A percentile compares a stretch with the other conserved stretches of the same genome.
Evolutionary conservation across 35 echinoderm and acorn worm genomes (phyloP).

Genomic region (Nesometra sesokonis): DNA sequence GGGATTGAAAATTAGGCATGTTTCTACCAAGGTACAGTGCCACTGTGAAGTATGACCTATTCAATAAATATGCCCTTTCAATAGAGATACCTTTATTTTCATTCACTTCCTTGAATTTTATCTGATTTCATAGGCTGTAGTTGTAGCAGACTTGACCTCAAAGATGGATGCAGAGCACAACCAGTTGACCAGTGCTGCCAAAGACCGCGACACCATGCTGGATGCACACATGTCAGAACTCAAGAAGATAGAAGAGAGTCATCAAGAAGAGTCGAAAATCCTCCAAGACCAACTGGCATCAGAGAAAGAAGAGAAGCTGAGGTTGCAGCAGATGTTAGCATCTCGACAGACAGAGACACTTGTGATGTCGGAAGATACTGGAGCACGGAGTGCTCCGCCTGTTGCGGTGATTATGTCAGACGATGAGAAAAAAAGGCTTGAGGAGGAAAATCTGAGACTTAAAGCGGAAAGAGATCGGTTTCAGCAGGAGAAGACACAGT

Average conservation of each 20-base stretch:
- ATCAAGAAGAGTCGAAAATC: constrained; percentile 21
- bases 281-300: constrained; percentile 57
- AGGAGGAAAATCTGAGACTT: neutral
- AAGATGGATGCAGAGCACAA: constrained; percentile 69
- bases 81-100: too few species aligned
- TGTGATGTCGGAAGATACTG: neutral
- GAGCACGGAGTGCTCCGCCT: neutral
- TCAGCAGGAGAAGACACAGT: constrained; percentile 33
- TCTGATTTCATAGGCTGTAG: constrained; percentile 34
- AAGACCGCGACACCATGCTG: constrained; percentile 39
- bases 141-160: constrained; percentile 49
- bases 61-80: too few species aligned
- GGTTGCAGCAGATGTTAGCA: constrained; percentile 16
- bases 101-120: too few species aligned
- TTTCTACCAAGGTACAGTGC: too few species aligned
- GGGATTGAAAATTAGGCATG: too few species aligned
- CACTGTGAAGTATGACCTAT: too few species aligned
- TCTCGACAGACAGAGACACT: neutral
- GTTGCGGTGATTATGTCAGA: constrained; percentile 13
- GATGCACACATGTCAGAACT: constrained; percentile 26
- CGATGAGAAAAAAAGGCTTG: constrained; percentile 24
- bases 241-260: constrained; percentile 33
- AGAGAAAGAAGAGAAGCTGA: constrained; percentile 39
- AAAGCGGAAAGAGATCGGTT: neutral
- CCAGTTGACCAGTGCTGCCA: constrained; percentile 19